Evolutionary conservation across 2,888 invertebrate species (phyloP).

Genomic region (Cheilosia impressa): DNA sequence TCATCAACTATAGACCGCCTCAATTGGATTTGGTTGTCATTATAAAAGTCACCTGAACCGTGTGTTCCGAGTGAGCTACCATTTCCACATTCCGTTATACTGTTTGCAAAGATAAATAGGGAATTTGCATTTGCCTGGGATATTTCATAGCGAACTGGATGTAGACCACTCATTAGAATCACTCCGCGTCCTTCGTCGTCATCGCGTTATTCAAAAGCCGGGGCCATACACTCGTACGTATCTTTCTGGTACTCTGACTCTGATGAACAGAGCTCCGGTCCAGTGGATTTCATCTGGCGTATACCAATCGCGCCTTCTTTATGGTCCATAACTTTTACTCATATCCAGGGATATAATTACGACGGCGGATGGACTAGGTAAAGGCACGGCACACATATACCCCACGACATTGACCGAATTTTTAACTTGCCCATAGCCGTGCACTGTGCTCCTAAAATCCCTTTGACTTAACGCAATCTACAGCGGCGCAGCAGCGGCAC

Average conservation of each 20-base stretch:
- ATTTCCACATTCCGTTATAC: neutral
- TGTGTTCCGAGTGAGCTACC: no score
- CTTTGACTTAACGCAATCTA: constrained; percentile 66
- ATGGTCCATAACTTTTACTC: constrained; percentile 69
- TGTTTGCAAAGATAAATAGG: neutral
- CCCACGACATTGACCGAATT: constrained; percentile 41
- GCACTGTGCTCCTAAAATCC: constrained; percentile 10
- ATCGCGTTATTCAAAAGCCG: constrained; percentile 9
- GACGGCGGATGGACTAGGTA: neutral
- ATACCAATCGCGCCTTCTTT: constrained; percentile 16
- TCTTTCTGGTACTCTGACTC: constrained; percentile 25
- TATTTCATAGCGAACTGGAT: no score
- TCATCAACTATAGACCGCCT: no score
- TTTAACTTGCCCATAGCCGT: constrained; percentile 13
- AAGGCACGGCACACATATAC: neutral
- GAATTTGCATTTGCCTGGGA: neutral
- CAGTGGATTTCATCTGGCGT: constrained; percentile 12
- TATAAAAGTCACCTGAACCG: no score
- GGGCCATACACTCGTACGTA: neutral
- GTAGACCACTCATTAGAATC: constrained; percentile 44
- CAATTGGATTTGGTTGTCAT: no score
- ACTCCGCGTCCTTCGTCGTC: constrained; percentile 17
- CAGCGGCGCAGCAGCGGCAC: constrained; percentile 4
- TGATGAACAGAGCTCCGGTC: constrained; percentile 32
- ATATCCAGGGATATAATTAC: constrained; percentile 69